A percentile compares a stretch with the other conserved stretches of the same genome.
Conservation (phyloP, 2,113 vertebrate genomes). For the Dinomys branickii region DNA sequence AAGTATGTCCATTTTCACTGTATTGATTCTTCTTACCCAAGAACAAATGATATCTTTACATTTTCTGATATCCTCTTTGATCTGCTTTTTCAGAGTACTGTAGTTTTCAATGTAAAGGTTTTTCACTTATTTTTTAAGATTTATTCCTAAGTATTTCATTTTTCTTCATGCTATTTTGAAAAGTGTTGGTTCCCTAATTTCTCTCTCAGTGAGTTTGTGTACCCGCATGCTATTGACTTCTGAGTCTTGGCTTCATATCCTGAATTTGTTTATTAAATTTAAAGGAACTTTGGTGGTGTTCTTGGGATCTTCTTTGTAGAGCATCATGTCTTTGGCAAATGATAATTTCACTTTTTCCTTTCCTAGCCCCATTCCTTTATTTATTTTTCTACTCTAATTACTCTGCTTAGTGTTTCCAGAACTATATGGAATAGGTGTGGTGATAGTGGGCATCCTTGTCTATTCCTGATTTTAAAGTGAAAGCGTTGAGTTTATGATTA, state of each 20-base stretch:
- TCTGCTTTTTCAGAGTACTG: background rate
- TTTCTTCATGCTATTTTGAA: background rate
- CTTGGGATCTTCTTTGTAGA: background rate
- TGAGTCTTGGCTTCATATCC: background rate
- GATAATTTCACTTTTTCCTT: background rate
- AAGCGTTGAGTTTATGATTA: background rate
- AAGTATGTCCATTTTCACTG: background rate
- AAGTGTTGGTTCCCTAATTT: background rate
- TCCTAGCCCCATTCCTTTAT: background rate
- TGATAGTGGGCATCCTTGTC: background rate
- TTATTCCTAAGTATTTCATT: background rate
- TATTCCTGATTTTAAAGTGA: background rate
- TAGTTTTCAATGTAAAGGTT: background rate
- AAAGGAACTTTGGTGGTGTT: background rate
- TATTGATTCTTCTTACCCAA: background rate
- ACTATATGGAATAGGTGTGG: background rate
- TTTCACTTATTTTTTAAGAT: background rate
- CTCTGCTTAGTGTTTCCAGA: background rate
- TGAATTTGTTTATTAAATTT: background rate
- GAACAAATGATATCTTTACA: background rate
- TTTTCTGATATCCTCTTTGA: background rate
- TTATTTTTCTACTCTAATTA: background rate
- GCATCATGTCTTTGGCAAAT: background rate
- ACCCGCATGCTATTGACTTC: background rate
- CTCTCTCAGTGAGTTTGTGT: background rate